Base-by-base conservation (phyloP, 2,797 vertebrate genomes). In the Semaprochilodus insignis region DNA sequence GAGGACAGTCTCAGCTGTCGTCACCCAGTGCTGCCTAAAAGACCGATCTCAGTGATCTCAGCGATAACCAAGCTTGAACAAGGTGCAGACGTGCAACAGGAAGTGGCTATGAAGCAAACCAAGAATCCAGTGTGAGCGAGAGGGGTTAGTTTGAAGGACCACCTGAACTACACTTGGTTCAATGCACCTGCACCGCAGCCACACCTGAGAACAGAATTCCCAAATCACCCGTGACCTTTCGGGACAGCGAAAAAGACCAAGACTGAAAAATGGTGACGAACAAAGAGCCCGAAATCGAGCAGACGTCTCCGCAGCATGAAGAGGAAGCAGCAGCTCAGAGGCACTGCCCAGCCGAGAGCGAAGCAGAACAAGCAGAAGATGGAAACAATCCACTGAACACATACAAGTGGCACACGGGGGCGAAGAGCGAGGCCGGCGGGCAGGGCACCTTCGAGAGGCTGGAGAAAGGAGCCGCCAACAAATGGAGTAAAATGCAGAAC, bases 401-500 rank as follows among this genome's bases (percentile, higher is more conserved):
- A 0, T 97, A 98, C 92, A 94, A 91, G 81, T 97, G 97, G 97
- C 94, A 95, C 48, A 96, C 92, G 0, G 93, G 90, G 16, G 90
- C 92, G 80, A 93, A 86, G 51, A 87, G 86, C 51, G 93, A 93
- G 57, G 88, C 72, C 0, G 1, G 77, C 0, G 86, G 40, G 25
- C 91, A 15, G 5, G 82, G 85, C 0, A 78, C 87, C 3, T 13
- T 84, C 2, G 93, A 93, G 55, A 94, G 87, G 86, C 34, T 2
- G 17, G 87, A 87, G 81, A 87, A 85, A 74, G 88, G 81, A 54
- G 88, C 90, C 0, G 86, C 90, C 78, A 93, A 83, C 70, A 95
- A 92, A 72, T 97, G 96, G 96, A 90, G 75, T 57, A 96, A 94
- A 59, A 87, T 97, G 86, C 93, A 96, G 21, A 94, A 86, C 69